Percentiles rank a stretch among this genome's conserved stretches.
Evolutionary conservation across 2,113 vertebrate genomes (phyloP).

Genomic region (Nesoenas mayeri): DNA sequence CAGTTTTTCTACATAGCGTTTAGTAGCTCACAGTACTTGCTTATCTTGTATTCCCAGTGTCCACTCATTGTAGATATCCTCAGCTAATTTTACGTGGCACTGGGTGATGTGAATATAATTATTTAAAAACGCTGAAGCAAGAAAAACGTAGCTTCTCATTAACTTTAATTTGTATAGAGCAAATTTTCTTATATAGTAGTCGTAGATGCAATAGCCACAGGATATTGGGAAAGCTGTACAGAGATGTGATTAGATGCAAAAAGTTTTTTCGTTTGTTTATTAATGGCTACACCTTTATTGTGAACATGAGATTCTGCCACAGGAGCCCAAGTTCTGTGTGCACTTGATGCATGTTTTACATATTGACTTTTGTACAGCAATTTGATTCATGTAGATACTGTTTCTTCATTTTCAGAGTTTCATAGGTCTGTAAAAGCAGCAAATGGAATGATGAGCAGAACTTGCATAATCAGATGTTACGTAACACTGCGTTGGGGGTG

Average conservation of each 20-base stretch:
- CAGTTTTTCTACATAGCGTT: not conserved
- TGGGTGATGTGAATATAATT: not conserved
- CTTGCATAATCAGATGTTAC: not conserved
- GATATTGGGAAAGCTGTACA: not conserved
- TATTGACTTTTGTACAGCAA: not conserved
- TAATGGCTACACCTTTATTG: not conserved
- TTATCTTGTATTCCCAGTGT: conserved; percentile 51
- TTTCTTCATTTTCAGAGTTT: not conserved
- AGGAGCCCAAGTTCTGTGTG: not conserved
- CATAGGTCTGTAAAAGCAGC: not conserved
- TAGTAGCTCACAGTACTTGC: conserved; percentile 22
- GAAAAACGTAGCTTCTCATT: conserved; percentile 40
- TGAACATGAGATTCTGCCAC: not conserved
- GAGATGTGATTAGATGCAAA: not conserved
- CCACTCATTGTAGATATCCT: conserved; percentile 35
- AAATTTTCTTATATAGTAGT: conserved; percentile 3
- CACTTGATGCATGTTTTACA: not conserved
- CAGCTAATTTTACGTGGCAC: not conserved
- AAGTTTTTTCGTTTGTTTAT: not conserved
- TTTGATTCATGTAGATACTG: not conserved
- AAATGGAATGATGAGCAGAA: not conserved
- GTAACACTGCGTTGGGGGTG: not conserved
- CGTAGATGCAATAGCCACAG: conserved; percentile 8
- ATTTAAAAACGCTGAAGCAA: conserved; percentile 31
- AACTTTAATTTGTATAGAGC: not conserved